A percentile compares a stretch with the other conserved stretches of the same genome.
Evolutionary conservation across 2,888 invertebrate species (phyloP).

Genomic region (Empis livida): DNA sequence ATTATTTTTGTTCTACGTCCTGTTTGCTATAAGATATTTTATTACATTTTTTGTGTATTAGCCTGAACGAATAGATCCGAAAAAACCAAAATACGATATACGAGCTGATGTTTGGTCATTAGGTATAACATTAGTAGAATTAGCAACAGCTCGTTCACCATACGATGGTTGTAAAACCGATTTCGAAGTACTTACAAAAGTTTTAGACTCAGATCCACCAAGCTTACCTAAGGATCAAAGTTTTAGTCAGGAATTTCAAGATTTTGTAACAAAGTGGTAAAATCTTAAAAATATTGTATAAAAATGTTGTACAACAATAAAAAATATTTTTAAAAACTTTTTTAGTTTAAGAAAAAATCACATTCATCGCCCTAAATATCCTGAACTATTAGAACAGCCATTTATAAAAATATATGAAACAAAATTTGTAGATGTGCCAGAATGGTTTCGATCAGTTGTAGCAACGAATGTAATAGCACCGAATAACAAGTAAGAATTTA

Average conservation of each 20-base stretch:
- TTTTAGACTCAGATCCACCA: constrained; percentile 82
- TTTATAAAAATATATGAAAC: constrained; percentile 73
- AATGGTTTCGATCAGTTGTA: constrained; percentile 66
- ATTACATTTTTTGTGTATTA: too few species aligned
- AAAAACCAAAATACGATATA: constrained; percentile 93
- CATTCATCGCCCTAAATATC: constrained; percentile 86
- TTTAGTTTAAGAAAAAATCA: constrained; percentile 86
- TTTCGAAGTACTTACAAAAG: constrained; percentile 91
- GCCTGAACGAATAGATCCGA: constrained; percentile 96
- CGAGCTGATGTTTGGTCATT: constrained; percentile 99
- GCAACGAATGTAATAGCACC: constrained; percentile 36
- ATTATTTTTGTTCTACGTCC: constrained; percentile 8
- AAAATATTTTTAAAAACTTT: constrained; percentile 2
- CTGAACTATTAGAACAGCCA: constrained; percentile 72
- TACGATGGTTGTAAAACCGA: constrained; percentile 91
- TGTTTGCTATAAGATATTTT: too few species aligned
- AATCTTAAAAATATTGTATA: constrained; percentile 10
- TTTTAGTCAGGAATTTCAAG: constrained; percentile 65
- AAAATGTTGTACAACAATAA: not conserved
- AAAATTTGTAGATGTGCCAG: constrained; percentile 57
- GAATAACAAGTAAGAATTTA: constrained; percentile 25
- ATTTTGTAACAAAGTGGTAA: constrained; percentile 85
- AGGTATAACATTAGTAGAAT: constrained; percentile 90
- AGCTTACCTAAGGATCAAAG: constrained; percentile 61
- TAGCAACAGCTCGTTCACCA: constrained; percentile 93